These are phyloP conservation scores for Saccostrea cuccullata DNA, from an alignment of 1,140 invertebrate genomes.

Conservation along the genomic window DNA sequence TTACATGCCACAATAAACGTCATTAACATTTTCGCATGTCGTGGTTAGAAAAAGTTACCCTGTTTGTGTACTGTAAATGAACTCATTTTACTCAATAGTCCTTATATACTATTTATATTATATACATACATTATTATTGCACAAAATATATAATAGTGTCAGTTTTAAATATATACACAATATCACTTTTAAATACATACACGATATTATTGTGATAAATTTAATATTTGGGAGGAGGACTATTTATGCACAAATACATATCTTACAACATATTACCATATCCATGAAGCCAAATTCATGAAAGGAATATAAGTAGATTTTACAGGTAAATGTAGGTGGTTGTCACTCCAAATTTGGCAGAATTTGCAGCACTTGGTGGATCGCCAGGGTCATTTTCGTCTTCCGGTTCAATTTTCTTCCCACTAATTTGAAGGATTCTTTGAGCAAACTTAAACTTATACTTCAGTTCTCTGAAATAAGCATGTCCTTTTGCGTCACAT, in stretches of 20 bases:
- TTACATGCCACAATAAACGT: background rate
- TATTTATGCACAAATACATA: too few species aligned
- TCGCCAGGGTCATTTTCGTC: slow-evolving; percentile 50
- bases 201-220: too few species aligned
- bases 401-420: slow-evolving; percentile 3
- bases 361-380: slow-evolving; percentile 56
- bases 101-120: background rate
- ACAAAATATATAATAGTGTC: background rate
- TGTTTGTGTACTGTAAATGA: background rate
- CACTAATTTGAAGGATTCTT: slow-evolving; percentile 51
- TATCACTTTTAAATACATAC: too few species aligned
- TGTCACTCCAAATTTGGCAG: slow-evolving; percentile 56
- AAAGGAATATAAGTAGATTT: background rate
- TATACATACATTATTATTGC: background rate
- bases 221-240: too few species aligned
- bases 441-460: slow-evolving; percentile 64
- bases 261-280: too few species aligned
- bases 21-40: too few species aligned
- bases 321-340: slow-evolving; percentile 62
- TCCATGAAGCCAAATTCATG: too few species aligned
- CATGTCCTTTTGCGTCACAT: slow-evolving; percentile 44
- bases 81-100: background rate
- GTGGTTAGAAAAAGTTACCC: background rate
- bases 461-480: slow-evolving; percentile 60
- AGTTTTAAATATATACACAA: background rate